Evolutionary conservation across 2,888 invertebrate species (phyloP).

Genomic region (Eilema sororculum): DNA sequence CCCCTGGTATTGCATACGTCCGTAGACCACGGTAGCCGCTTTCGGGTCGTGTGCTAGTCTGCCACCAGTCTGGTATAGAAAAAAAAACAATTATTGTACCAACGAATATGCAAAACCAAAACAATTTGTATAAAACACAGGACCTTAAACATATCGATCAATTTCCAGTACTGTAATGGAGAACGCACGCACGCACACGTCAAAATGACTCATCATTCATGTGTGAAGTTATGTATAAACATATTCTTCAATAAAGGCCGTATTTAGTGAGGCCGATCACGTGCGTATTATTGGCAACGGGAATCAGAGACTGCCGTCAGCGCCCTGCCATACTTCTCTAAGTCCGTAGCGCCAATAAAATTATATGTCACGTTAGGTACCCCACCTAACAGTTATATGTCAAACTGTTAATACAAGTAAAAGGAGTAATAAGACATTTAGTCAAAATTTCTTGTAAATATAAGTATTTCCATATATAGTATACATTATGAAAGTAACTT

Average conservation of each 20-base stretch:
- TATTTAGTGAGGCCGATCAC: slow-evolving; percentile 69
- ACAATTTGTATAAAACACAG: not conserved
- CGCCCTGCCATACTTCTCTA: slow-evolving; percentile 53
- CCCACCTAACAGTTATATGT: too few relatives aligned
- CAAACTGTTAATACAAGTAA: too few relatives aligned
- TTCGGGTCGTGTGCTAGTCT: too few relatives aligned
- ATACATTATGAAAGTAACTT: too few relatives aligned
- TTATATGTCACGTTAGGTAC: slow-evolving; percentile 7
- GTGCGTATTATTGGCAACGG: slow-evolving; percentile 82
- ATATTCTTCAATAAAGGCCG: slow-evolving; percentile 66
- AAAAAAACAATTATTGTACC: too few relatives aligned
- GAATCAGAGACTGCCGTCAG: slow-evolving; percentile 75
- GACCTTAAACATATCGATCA: not conserved
- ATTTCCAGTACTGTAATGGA: not conserved
- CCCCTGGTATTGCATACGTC: too few relatives aligned
- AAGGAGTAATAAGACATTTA: too few relatives aligned
- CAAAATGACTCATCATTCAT: slow-evolving; percentile 58
- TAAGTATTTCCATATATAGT: too few relatives aligned
- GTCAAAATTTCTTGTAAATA: too few relatives aligned
- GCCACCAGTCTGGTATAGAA: too few relatives aligned
- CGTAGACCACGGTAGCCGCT: too few relatives aligned
- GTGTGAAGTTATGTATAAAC: slow-evolving; percentile 55
- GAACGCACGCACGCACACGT: slow-evolving; percentile 45
- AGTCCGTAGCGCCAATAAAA: slow-evolving; percentile 51
- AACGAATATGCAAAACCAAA: not conserved